Evolutionary conservation across 2,797 vertebrate species (phyloP).

Genomic region (Hyperoplus immaculatus): DNA sequence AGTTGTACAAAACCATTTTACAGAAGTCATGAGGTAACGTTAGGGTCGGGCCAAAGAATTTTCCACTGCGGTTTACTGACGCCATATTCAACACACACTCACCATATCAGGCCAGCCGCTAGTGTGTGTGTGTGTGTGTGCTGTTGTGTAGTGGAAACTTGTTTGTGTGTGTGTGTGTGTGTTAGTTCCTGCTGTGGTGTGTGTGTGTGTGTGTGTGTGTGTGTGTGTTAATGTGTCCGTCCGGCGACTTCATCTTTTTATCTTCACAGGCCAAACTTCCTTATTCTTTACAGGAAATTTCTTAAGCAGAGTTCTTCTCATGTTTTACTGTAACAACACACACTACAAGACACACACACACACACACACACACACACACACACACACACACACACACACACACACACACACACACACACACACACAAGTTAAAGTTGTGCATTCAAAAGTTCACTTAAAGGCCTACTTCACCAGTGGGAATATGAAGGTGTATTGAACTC

Average conservation of each 20-base stretch:
- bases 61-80: conserved; percentile 1
- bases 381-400: too few species aligned
- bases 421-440: too few species aligned
- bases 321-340: background rate
- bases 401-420: too few species aligned
- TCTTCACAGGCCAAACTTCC: conserved; percentile 63
- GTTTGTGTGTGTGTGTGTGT: background rate
- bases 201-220: background rate
- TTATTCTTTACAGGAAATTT: conserved; percentile 47
- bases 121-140: background rate
- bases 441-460: too few species aligned
- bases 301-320: background rate
- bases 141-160: conserved; percentile 55
- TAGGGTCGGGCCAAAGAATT: too few species aligned
- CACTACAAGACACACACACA: too few species aligned
- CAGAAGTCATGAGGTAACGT: too few species aligned
- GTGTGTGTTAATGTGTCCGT: background rate
- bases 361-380: too few species aligned
- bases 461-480: too few species aligned
- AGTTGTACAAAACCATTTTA: too few species aligned
- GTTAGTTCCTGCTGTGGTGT: conserved; percentile 41
- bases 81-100: background rate
- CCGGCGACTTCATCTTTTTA: conserved; percentile 41
- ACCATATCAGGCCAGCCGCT: background rate
- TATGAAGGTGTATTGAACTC: too few species aligned